Evolutionary conservation across 2,113 vertebrate genomes (phyloP).

Genomic region (Corythornis cristatus): DNA sequence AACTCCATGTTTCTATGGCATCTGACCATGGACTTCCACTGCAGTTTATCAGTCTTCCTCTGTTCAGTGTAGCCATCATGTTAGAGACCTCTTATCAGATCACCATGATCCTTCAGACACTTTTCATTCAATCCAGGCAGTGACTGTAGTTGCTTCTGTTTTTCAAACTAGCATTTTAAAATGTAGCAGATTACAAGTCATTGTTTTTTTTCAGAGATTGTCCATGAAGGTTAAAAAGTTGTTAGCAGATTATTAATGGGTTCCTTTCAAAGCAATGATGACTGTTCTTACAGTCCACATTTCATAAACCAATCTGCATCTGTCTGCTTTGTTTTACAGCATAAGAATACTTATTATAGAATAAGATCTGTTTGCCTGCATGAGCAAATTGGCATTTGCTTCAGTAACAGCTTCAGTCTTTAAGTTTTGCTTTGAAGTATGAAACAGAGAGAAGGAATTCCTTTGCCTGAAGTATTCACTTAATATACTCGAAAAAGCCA

Average conservation of each 20-base stretch:
- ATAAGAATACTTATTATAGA: too few species aligned
- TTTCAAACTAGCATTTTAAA: not conserved
- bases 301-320: not conserved
- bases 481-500: not conserved
- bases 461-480: not conserved
- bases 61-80: not conserved
- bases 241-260: not conserved
- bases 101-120: rapidly evolving
- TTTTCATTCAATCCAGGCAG: not conserved
- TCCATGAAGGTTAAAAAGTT: not conserved
- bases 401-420: not conserved
- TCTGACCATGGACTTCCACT: not conserved
- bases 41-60: not conserved
- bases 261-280: not conserved
- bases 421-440: not conserved
- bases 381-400: not conserved
- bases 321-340: not conserved
- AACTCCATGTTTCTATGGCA: not conserved
- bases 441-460: not conserved
- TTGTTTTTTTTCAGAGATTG: not conserved
- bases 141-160: not conserved
- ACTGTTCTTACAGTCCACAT: not conserved
- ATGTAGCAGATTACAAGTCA: not conserved
- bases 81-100: not conserved
- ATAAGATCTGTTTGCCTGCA: not conserved